Evolutionary conservation across 1,140 invertebrate species (phyloP), one percentile per base, ranked within the genome.

Genomic region (Cydia fagiglandana): DNA sequence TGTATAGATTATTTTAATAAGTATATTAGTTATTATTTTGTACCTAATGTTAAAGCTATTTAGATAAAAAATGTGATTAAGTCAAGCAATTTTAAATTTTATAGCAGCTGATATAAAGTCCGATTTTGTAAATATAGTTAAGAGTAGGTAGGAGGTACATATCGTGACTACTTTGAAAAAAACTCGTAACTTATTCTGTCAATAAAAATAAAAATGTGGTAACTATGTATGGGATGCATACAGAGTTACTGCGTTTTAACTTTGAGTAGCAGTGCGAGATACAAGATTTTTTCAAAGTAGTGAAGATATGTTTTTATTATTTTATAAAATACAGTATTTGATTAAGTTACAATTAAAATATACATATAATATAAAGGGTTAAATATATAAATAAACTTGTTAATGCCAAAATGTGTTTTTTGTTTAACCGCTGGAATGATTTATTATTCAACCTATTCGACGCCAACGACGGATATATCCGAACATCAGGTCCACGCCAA

Each of bases 291-390:
- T 24, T 24, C 24, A 24, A 24, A 24, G 24, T 24, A 24, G n/a
- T n/a, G n/a, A n/a, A n/a, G n/a, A n/a, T n/a, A n/a, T n/a, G n/a
- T n/a, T n/a, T 24, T 24, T 24, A 24, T 24, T 45, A 45, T 45
- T 10, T 53, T 53, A n/a, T 53, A 53, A 53, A 53, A 17, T 53
- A 53, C 50, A 53, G 50, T 17, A 53, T 53, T 53, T 53, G n/a
- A n/a, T 53, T 53, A 53, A 15, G 50, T 12, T 45, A 45, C 9
- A 45, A 45, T 53, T 53, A n/a, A 15, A n/a, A 53, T 53, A 17
- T n/a, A 53, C 50, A n/a, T 53, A 53, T 53, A 53, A n/a, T 53
- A 53, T 53, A 53, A 53, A n/a, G 50, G 15, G 50, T 53, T 53
- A 53, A 53, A 53, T n/a, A 34, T 34, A 34, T 34, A 34, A 53